A percentile compares a stretch with the other conserved stretches of the same genome.
Evolutionary conservation across 2,888 invertebrate genomes (phyloP).

Genomic region (Sesia apiformis): DNA sequence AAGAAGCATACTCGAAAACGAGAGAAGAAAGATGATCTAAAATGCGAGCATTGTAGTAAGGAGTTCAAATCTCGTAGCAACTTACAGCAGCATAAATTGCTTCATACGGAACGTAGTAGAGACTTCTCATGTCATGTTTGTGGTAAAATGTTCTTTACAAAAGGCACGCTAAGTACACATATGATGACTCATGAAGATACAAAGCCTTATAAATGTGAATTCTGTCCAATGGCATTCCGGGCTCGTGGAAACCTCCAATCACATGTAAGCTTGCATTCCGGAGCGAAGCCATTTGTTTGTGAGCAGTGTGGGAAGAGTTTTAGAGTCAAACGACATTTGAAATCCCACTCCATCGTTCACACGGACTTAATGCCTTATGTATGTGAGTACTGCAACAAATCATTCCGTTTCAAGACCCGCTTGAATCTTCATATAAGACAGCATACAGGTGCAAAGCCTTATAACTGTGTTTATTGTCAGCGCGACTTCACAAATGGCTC

Average conservation of each 20-base stretch:
- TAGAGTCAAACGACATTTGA: conserved; percentile 56
- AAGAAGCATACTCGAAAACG: conserved; percentile 23
- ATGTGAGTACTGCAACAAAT: conserved; percentile 59
- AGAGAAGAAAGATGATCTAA: conserved; percentile 28
- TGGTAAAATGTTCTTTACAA: conserved; percentile 66
- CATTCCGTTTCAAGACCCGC: conserved; percentile 59
- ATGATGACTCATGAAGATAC: conserved; percentile 56
- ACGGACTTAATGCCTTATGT: conserved; percentile 59
- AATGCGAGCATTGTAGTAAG: conserved; percentile 51
- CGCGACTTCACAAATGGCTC: conserved; percentile 66
- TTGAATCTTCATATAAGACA: conserved; percentile 58
- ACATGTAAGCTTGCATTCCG: conserved; percentile 54
- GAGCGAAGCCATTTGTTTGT: conserved; percentile 58
- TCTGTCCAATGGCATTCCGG: conserved; percentile 55
- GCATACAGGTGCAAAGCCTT: conserved; percentile 65
- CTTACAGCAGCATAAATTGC: conserved; percentile 46
- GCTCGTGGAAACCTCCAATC: conserved; percentile 56
- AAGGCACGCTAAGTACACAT: conserved; percentile 57
- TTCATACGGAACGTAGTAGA: conserved; percentile 58
- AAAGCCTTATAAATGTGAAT: conserved; percentile 58
- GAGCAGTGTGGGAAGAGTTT: conserved; percentile 66
- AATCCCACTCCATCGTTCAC: conserved; percentile 63
- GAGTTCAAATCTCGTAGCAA: conserved; percentile 57
- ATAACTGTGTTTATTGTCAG: conserved; percentile 52
- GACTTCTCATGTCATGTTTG: conserved; percentile 62